Percentiles rank a stretch among this genome's conserved stretches.
Evolutionary conservation across 2,797 vertebrate species (phyloP).

Genomic region (Enteromius mattozi): DNA sequence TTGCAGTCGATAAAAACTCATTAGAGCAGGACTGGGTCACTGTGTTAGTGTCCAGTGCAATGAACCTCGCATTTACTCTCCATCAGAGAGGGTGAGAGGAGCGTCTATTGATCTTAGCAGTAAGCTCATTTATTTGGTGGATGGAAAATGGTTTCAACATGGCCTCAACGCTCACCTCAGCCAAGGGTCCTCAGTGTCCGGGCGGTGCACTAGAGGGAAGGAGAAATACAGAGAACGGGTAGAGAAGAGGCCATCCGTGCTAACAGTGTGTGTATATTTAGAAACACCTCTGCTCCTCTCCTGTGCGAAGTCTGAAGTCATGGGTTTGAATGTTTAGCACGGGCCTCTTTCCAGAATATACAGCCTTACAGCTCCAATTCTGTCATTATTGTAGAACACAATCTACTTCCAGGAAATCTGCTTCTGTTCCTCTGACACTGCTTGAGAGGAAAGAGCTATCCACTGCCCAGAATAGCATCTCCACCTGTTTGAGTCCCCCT

Average conservation of each 20-base stretch:
- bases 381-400: constrained; percentile 48
- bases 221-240: constrained; percentile 1
- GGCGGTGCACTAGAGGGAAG: background rate
- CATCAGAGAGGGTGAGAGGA: constrained; percentile 60
- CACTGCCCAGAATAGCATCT: constrained; percentile 47
- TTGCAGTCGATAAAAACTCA: constrained; percentile 86
- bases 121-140: constrained; percentile 64
- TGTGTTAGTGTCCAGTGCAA: constrained; percentile 64
- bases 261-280: background rate
- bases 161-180: constrained; percentile 45
- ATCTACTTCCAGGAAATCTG: constrained; percentile 34
- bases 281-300: constrained; percentile 14
- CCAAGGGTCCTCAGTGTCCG: constrained; percentile 12
- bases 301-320: constrained; percentile 11
- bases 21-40: constrained; percentile 81
- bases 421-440: constrained; percentile 36
- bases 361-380: constrained; percentile 52
- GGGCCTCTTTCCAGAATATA: constrained; percentile 24
- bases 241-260: constrained; percentile 1
- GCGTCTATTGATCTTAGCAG: constrained; percentile 59
- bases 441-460: constrained; percentile 22
- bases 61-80: constrained; percentile 67
- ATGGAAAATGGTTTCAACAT: constrained; percentile 58
- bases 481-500: constrained; percentile 21
- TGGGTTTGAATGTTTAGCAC: constrained; percentile 29